A percentile compares a stretch with the other conserved stretches of the same genome.
These are phyloP conservation scores for Anguilla pacifica DNA, from an alignment of 2,797 vertebrate species.

Conservation along the genomic window DNA sequence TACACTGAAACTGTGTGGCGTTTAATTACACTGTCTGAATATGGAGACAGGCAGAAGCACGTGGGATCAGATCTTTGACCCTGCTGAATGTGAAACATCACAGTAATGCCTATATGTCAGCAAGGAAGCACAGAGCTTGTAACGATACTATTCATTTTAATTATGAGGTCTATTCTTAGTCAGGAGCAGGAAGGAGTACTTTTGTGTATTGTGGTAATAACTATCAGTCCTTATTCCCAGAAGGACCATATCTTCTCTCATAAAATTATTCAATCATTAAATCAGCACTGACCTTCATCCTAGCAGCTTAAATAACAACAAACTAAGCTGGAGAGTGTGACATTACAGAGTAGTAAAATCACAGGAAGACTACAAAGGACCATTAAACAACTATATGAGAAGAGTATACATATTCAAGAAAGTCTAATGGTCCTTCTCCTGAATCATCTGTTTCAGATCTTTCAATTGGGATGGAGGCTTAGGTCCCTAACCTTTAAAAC, in stretches of 20 bases:
- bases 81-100: neutral
- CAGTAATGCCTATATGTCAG: neutral
- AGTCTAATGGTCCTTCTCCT: neutral
- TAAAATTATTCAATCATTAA: neutral
- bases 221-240: neutral
- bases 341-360: neutral
- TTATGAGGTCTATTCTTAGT: neutral
- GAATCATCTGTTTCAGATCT: neutral
- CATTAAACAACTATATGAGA: neutral
- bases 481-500: neutral
- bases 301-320: neutral
- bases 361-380: neutral
- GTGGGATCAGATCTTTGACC: neutral
- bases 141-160: neutral
- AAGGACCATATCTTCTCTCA: neutral
- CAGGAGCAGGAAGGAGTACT: neutral
- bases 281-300: neutral
- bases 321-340: neutral
- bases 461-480: too few species aligned
- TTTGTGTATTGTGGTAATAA: neutral
- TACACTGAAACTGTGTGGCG: neutral
- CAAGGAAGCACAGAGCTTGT: neutral
- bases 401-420: neutral
- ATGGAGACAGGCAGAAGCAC: neutral
- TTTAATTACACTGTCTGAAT: too few species aligned